Percentiles rank a stretch among this genome's conserved stretches.
Conservation (phyloP, 1,140 invertebrate genomes). For the Aculops lycopersici region DNA sequence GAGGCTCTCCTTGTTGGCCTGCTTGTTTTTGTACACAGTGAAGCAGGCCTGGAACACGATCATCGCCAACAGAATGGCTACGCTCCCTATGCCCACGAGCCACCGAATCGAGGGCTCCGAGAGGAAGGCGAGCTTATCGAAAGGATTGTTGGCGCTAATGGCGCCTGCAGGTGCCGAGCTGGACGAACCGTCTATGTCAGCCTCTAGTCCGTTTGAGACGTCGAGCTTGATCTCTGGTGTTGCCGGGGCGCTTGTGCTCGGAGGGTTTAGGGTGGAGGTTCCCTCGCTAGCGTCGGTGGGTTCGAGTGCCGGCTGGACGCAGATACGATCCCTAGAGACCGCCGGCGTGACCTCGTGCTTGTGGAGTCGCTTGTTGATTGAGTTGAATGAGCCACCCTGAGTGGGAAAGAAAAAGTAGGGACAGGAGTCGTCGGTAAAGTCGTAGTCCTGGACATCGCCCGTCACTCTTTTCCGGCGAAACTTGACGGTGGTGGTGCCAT, state of each 20-base stretch:
- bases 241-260: background rate
- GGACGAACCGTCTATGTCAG: background rate
- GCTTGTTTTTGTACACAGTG: slow-evolving; percentile 25
- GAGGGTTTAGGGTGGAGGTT: slow-evolving; percentile 2
- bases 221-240: background rate
- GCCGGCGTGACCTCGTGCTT: slow-evolving; percentile 41
- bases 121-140: background rate
- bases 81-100: slow-evolving; percentile 45
- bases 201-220: background rate
- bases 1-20: too few species aligned
- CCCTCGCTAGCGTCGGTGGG: background rate
- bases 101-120: slow-evolving; percentile 27
- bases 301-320: slow-evolving; percentile 22
- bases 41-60: slow-evolving; percentile 47
- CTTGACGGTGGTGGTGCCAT: slow-evolving; percentile 40
- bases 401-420: slow-evolving; percentile 51
- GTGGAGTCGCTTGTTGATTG: slow-evolving; percentile 46
- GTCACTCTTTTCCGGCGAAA: slow-evolving; percentile 45
- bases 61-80: slow-evolving; percentile 37
- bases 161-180: background rate
- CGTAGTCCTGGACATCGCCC: slow-evolving; percentile 36
- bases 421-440: slow-evolving; percentile 46
- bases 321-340: slow-evolving; percentile 42
- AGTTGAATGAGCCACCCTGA: slow-evolving; percentile 37
- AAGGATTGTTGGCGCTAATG: background rate